These are phyloP conservation scores for Mycogona germanica DNA, from an alignment of 2,888 invertebrate species.

Conservation along the genomic window DNA sequence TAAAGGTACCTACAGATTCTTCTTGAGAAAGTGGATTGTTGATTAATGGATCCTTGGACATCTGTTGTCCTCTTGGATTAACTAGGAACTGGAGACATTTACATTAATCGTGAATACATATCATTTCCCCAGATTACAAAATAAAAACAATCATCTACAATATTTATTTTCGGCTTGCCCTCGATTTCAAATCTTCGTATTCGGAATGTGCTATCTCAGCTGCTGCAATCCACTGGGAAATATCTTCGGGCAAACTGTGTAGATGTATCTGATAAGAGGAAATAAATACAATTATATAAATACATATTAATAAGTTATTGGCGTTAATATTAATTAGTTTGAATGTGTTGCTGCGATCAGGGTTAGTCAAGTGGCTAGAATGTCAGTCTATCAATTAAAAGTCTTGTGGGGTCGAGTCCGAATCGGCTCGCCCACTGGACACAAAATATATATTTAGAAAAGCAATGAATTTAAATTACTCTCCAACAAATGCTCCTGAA, in stretches of 20 bases:
- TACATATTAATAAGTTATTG: too few species aligned
- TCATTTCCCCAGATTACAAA: neutral
- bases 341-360: too few species aligned
- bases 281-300: neutral
- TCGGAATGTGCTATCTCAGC: conserved; percentile 13
- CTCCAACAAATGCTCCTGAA: conserved; percentile 26
- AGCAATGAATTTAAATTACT: conserved; percentile 8
- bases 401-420: too few species aligned
- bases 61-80: conserved; percentile 22
- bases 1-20: conserved; percentile 17
- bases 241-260: conserved; percentile 22
- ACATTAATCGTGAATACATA: neutral
- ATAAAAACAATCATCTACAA: neutral
- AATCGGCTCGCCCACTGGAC: too few species aligned
- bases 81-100: conserved; percentile 20
- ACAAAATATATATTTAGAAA: neutral
- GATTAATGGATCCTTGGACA: conserved; percentile 9
- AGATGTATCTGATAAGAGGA: conserved; percentile 19
- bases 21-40: conserved; percentile 21
- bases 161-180: conserved; percentile 3
- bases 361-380: too few species aligned
- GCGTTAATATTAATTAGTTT: too few species aligned
- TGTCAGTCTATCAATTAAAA: too few species aligned
- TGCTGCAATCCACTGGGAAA: conserved; percentile 19
- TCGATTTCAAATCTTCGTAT: conserved; percentile 20